Evolutionary conservation across 2,113 vertebrate species (phyloP).

Genomic region (Chaetorhynchus papuensis): DNA sequence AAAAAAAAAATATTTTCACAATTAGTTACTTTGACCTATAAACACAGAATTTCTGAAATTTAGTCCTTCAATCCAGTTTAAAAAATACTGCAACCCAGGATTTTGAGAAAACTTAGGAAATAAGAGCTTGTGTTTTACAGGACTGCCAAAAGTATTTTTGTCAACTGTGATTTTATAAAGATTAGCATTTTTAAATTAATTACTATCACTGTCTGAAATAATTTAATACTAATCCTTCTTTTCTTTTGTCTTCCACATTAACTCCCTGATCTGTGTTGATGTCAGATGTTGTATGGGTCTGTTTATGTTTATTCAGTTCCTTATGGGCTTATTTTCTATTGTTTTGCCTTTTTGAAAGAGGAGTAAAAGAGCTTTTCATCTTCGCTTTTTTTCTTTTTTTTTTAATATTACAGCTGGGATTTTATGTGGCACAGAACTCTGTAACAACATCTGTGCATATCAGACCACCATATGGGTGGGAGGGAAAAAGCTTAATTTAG

Average conservation of each 20-base stretch:
- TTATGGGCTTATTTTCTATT: background rate
- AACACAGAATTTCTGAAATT: background rate
- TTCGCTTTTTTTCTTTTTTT: background rate
- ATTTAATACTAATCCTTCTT: background rate
- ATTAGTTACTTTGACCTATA: background rate
- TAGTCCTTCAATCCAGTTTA: background rate
- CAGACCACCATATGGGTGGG: conserved; percentile 60
- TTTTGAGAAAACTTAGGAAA: background rate
- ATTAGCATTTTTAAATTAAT: background rate
- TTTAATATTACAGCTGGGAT: conserved; percentile 46
- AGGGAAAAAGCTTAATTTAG: conserved; percentile 62
- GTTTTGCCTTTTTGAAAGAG: background rate
- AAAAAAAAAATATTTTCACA: background rate
- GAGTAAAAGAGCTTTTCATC: background rate
- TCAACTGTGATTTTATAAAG: background rate
- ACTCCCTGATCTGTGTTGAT: background rate
- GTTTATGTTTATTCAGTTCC: background rate
- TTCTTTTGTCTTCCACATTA: background rate
- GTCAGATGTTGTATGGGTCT: background rate
- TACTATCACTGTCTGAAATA: background rate
- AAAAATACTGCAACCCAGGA: background rate
- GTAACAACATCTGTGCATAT: conserved; percentile 62
- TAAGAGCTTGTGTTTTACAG: background rate
- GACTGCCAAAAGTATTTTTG: background rate
- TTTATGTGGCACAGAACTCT: conserved; percentile 37